A percentile compares a stretch with the other conserved stretches of the same genome.
Conservation (phyloP, 2,888 invertebrate species). For the Oasisia sp. region DNA sequence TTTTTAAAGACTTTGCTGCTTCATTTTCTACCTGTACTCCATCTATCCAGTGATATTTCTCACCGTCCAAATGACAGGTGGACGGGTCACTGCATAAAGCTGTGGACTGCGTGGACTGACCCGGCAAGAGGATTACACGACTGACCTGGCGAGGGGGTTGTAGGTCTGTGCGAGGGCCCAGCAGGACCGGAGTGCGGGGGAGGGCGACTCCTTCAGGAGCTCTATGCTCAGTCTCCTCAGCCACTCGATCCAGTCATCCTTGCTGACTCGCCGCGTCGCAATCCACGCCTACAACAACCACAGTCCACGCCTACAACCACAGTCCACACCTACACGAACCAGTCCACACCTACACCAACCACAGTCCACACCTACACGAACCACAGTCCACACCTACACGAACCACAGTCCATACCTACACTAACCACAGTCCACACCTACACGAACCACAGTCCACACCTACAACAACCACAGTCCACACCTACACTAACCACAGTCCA, state of each 20-base stretch:
- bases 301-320: neutral
- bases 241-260: constrained; percentile 99
- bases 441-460: neutral
- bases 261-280: constrained; percentile 78
- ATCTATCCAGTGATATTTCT: too few relatives aligned
- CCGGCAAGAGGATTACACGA: constrained; percentile 43
- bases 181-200: constrained; percentile 92
- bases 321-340: neutral
- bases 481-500: neutral
- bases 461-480: neutral
- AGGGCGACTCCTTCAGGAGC: constrained; percentile 92
- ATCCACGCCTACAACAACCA: constrained; percentile 40
- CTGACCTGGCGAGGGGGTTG: constrained; percentile 83
- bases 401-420: neutral
- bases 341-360: constrained; percentile 40
- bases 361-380: neutral
- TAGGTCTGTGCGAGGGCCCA: constrained; percentile 83
- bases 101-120: constrained; percentile 80
- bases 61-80: too few relatives aligned
- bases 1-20: too few relatives aligned
- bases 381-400: neutral
- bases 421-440: constrained; percentile 41
- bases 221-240: constrained; percentile 90
- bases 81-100: too few relatives aligned
- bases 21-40: too few relatives aligned